Conservation (phyloP, 2,888 invertebrate species). For the Caenorhabditis parvicauda region DNA sequence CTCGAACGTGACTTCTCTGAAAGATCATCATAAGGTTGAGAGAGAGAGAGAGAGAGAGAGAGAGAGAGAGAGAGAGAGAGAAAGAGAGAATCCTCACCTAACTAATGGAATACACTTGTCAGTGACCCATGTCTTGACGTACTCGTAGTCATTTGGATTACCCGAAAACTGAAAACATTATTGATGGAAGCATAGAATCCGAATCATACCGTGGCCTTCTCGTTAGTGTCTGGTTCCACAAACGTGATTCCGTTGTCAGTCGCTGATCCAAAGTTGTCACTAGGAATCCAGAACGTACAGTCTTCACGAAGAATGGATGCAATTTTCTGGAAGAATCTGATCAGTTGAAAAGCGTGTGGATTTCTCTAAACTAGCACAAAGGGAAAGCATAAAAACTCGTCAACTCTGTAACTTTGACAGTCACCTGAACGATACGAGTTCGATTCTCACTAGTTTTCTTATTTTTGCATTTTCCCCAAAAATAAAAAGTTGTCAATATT, state of each 20-base stretch:
- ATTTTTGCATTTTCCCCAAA: too few species aligned
- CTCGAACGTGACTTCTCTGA: conserved; percentile 82
- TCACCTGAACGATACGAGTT: too few species aligned
- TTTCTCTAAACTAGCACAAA: not conserved
- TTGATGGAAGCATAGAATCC: not conserved
- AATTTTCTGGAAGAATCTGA: conserved; percentile 49
- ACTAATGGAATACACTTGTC: conserved; percentile 96
- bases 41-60: too few species aligned
- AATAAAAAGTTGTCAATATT: not conserved
- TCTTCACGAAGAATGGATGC: conserved; percentile 86
- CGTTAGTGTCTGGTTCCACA: conserved; percentile 53
- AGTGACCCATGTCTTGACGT: conserved; percentile 80
- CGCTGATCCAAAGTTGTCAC: conserved; percentile 69
- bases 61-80: too few species aligned
- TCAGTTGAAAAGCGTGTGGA: not conserved
- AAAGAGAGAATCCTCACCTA: too few species aligned
- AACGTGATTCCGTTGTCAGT: conserved; percentile 47
- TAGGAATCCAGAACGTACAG: conserved; percentile 87
- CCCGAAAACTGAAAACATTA: conserved; percentile 46
- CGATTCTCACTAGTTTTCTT: too few species aligned
- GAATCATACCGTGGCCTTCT: conserved; percentile 44
- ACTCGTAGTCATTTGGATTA: conserved; percentile 70
- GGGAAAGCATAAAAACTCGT: not conserved
- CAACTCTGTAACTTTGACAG: not conserved
- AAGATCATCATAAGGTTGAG: not conserved